Percentiles rank a stretch among this genome's conserved stretches.
These are phyloP conservation scores for Liodrosophila aerea DNA, from an alignment of 2,888 invertebrate genomes.

Conservation along the genomic window DNA sequence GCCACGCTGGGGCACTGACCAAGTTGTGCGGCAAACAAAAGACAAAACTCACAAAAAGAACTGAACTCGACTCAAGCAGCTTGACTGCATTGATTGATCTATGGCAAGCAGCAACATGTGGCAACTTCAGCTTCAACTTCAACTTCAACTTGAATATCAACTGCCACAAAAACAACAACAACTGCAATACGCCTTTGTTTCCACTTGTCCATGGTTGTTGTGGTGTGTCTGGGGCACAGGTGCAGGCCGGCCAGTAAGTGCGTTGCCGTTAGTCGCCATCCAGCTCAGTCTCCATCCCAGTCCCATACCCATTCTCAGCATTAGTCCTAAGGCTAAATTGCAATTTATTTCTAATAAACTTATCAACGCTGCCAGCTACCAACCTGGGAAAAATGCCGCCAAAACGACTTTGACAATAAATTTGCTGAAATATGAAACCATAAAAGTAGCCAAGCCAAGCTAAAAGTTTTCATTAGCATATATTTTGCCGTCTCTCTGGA, in stretches of 20 bases:
- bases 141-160: slow-evolving; percentile 37
- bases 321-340: slow-evolving; percentile 62
- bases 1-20: slow-evolving; percentile 62
- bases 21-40: slow-evolving; percentile 57
- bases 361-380: slow-evolving; percentile 74
- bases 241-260: slow-evolving; percentile 47
- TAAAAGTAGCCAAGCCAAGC: slow-evolving; percentile 53
- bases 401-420: slow-evolving; percentile 52
- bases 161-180: slow-evolving; percentile 8
- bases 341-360: slow-evolving; percentile 78
- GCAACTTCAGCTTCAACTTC: slow-evolving; percentile 39
- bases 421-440: slow-evolving; percentile 76
- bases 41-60: slow-evolving; percentile 39
- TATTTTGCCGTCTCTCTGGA: slow-evolving; percentile 24
- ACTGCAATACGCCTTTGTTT: slow-evolving; percentile 16
- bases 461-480: slow-evolving; percentile 76
- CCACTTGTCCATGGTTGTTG: background rate
- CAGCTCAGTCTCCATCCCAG: background rate
- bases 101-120: slow-evolving; percentile 70
- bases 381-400: slow-evolving; percentile 15
- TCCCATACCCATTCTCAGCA: slow-evolving; percentile 13
- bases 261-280: slow-evolving; percentile 59
- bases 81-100: slow-evolving; percentile 72
- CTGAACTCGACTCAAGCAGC: slow-evolving; percentile 14
- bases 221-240: slow-evolving; percentile 40